Evolutionary conservation across 2,797 vertebrate species (phyloP), one percentile per base, ranked within the genome.

Genomic region (Enteromius unitaeniatus): DNA sequence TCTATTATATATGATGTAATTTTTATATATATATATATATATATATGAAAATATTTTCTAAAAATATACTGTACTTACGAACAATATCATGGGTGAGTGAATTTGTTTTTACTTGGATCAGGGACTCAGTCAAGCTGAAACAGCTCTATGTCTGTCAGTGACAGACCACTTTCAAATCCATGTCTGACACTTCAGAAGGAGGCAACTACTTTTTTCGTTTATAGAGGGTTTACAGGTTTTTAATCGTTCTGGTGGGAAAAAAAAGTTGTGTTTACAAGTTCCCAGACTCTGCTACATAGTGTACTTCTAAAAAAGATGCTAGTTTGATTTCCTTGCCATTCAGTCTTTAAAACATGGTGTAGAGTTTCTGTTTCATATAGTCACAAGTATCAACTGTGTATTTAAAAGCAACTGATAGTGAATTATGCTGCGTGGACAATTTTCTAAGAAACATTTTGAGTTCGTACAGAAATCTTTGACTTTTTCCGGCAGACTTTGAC

Each of bases 211-310:
- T 78, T n/a, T 78, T 47, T 78, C 75, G 14, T 28, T 28, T 45
- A 23, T 19, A 47, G 23, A 78, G 58, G 75, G 8, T 78, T 62
- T 15, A 45, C 23, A 28, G 75, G 37, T 26, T 77, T 76, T 60
- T 77, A 77, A 51, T 62, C 51, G 7, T n/a, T 42, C 53, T n/a
- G 2, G 8, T 60, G 74, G 74, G 74, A 55, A 77, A 77, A 26
- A n/a, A 77, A 77, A 55, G 34, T 73, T 73, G 4, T 37, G 73
- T 75, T 53, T 53, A 34, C 72, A 53, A 10, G 51, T 74, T 74
- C n/a, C 31, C 31, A 26, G 23, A 14, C 40, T 26, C 23, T 28
- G 1, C 40, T 42, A 11, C 17, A 21, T 11, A 17, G n/a, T 77
- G 14, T 19, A 40, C 17, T 34, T 55, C 49, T 21, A 19, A 40